Base-by-base conservation (phyloP, 1,140 invertebrate genomes). In the Drosophila paulistorum region DNA sequence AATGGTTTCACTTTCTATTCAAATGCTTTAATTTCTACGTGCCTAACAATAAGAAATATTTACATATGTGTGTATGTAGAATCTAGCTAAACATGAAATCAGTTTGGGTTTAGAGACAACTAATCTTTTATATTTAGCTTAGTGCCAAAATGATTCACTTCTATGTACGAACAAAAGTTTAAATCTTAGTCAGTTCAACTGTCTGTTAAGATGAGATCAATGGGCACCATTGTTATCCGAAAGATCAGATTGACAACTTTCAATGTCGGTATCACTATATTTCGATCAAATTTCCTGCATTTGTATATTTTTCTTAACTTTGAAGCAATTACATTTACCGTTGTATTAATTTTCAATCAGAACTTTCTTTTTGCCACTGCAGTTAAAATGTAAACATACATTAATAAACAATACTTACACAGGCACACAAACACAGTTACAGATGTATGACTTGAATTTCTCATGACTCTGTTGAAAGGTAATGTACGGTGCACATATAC, bases 291-390 rank as follows among this genome's bases (percentile, higher is more conserved):
- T 14, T 23, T 1, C 7, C 2, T 41, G n/a, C 9, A 6, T 39
- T 37, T 13, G 14, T 14, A 10, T 20, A 5, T 10, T 39, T 51
- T n/a, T 23, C 30, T 11, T 7, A 23, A 10, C 13, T 23, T 39
- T 39, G 39, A 30, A 11, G 30, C 30, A 30, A 42, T 20, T 10
- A 67, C 35, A 30, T 7, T 37, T 2, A 45, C 13, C 35, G 55
- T 2, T 41, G 20, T 10, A 10, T 3, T 30, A 42, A 37, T 60
- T 61, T 77, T 77, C 71, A 58, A 57, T 77, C 23, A 45, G 74
- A 67, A 77, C 74, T 77, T 77, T 77, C 74, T 77, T 71, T 77
- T 77, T 39, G 13, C 63, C 51, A 64, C 60, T 55, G 62, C 61
- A 71, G 61, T 45, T 65, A 60, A 54, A 77, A 71, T 57, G 74